phyloP scores from a whole-genome alignment of 2,888 invertebrate species.

The Caenorhabditis sp. region DNA sequence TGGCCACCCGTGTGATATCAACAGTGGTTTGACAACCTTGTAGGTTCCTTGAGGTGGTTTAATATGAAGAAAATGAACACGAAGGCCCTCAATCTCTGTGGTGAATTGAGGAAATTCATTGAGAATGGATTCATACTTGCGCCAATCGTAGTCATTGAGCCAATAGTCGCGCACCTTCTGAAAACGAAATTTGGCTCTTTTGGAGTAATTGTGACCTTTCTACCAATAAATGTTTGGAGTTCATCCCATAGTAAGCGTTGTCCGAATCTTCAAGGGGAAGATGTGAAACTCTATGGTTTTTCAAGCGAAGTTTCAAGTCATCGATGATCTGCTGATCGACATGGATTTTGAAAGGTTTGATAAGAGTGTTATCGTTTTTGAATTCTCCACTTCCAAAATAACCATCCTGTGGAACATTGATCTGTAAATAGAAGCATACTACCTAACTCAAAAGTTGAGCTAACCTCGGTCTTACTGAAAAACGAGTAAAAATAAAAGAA shows the following conservation, averaged over 20 bases:
- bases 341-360: conserved; percentile 56
- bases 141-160: conserved; percentile 81
- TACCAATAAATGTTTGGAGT: conserved; percentile 75
- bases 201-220: background rate
- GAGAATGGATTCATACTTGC: conserved; percentile 78
- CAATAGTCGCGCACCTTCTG: conserved; percentile 78
- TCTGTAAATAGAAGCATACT: background rate
- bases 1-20: conserved; percentile 87
- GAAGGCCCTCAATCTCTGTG: conserved; percentile 80
- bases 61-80: conserved; percentile 81
- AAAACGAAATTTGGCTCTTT: background rate
- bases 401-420: background rate
- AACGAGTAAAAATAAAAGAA: no score
- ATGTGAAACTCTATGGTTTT: conserved; percentile 69
- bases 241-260: conserved; percentile 84
- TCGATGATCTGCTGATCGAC: conserved; percentile 51
- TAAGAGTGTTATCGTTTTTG: conserved; percentile 48
- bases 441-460: no score
- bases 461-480: no score
- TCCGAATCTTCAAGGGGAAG: conserved; percentile 72
- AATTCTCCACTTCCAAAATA: conserved; percentile 57
- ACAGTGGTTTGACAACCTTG: conserved; percentile 74
- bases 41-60: conserved; percentile 75
- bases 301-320: conserved; percentile 74
- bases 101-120: conserved; percentile 81